These are phyloP conservation scores for Propithecus perrieri DNA, from an alignment of 2,797 vertebrate genomes.

Conservation along the genomic window DNA sequence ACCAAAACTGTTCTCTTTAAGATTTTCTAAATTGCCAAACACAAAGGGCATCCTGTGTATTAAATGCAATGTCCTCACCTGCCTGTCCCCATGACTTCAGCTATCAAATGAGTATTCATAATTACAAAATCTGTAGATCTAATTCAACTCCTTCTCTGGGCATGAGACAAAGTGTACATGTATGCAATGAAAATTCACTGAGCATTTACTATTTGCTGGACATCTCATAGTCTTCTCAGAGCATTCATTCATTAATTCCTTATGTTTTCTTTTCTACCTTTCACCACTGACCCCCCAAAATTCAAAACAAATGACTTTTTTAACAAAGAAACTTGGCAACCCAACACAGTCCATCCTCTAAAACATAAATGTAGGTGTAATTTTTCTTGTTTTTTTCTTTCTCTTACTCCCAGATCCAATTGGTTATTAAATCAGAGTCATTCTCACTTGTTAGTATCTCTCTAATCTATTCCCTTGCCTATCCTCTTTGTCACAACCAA, in stretches of 20 bases:
- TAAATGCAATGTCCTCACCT: not conserved
- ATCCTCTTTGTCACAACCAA: not conserved
- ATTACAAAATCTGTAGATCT: not conserved
- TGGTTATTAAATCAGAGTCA: not conserved
- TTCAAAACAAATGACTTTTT: not conserved
- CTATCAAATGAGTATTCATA: not conserved
- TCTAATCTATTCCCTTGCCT: not conserved
- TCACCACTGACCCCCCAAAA: not conserved
- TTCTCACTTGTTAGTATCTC: not conserved
- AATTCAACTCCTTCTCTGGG: not conserved
- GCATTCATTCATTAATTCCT: not conserved
- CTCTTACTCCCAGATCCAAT: not conserved
- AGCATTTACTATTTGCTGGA: not conserved
- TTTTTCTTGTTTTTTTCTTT: not conserved
- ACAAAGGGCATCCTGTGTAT: not conserved
- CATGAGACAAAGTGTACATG: not conserved
- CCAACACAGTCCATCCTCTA: not conserved
- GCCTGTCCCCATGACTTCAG: not conserved
- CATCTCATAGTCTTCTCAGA: not conserved
- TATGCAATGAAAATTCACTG: not conserved
- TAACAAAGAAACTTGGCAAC: not conserved
- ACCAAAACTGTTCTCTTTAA: not conserved
- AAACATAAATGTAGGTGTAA: not conserved
- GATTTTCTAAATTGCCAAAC: not conserved
- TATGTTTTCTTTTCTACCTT: not conserved